Percentiles rank a stretch among this genome's conserved stretches.
Conservation (phyloP, 2,888 invertebrate species). For the Temnothorax rugatulus region DNA sequence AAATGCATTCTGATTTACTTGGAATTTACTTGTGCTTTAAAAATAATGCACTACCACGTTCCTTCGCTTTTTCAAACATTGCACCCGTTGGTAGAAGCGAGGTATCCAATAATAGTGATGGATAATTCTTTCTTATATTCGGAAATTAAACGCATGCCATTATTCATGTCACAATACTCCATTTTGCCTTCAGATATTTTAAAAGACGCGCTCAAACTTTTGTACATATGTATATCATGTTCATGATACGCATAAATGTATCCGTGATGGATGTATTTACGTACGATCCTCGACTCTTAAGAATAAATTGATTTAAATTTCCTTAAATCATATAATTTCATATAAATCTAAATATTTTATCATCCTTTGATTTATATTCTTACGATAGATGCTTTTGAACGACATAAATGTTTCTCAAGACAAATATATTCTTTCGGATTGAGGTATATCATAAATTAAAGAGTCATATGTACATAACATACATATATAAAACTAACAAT, state of each 20-base stretch:
- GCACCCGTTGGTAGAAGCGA: slow-evolving; percentile 73
- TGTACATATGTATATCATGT: not conserved
- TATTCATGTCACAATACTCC: slow-evolving; percentile 69
- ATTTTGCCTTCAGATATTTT: slow-evolving; percentile 48
- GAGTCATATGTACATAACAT: not conserved
- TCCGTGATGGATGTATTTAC: slow-evolving; percentile 19
- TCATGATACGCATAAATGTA: not conserved
- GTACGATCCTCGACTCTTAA: slow-evolving; percentile 41
- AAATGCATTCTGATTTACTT: slow-evolving; percentile 48
- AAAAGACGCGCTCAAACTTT: not conserved
- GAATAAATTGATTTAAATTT: slow-evolving; percentile 32
- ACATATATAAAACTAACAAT: slow-evolving; percentile 40
- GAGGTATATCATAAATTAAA: slow-evolving; percentile 24
- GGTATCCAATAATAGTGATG: slow-evolving; percentile 74
- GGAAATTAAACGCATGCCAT: slow-evolving; percentile 75
- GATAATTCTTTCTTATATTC: slow-evolving; percentile 69
- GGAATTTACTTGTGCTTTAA: slow-evolving; percentile 78
- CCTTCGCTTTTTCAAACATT: slow-evolving; percentile 73
- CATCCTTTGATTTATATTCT: slow-evolving; percentile 34
- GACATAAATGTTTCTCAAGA: slow-evolving; percentile 48
- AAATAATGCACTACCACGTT: slow-evolving; percentile 77
- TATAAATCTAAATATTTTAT: slow-evolving; percentile 15
- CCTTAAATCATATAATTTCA: not conserved
- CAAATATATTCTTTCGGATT: slow-evolving; percentile 48
- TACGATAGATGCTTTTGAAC: slow-evolving; percentile 24